These are phyloP conservation scores for Tupaia chinensis DNA, from an alignment of 2,113 vertebrate genomes.

Conservation along the genomic window DNA sequence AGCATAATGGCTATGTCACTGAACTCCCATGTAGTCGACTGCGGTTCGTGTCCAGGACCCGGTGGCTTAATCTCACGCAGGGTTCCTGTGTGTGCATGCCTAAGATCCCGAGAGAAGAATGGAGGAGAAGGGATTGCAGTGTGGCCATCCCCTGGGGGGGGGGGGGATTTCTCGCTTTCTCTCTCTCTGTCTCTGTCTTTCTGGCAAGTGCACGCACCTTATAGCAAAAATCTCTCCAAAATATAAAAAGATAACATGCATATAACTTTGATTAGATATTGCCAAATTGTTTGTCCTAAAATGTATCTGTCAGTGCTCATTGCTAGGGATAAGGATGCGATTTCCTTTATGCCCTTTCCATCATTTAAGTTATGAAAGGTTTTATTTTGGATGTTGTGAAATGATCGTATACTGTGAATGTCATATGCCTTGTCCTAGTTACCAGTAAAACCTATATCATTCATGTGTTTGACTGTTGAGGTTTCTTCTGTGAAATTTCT, in stretches of 20 bases:
- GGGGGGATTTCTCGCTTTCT: no score
- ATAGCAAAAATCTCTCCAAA: no score
- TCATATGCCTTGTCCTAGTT: background rate
- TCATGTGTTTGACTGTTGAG: background rate
- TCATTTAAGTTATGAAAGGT: background rate
- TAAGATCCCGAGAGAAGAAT: no score
- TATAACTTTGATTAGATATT: background rate
- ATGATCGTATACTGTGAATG: background rate
- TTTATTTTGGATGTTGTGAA: background rate
- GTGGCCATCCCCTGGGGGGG: no score
- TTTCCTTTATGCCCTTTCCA: background rate
- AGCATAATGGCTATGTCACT: no score
- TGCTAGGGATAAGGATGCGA: background rate
- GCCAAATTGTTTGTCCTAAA: background rate
- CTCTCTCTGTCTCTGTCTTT: no score
- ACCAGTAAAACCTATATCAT: accelerated
- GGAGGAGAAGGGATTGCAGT: no score
- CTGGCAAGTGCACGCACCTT: no score
- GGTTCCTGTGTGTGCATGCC: no score
- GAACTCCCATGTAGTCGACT: no score
- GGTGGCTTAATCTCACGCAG: no score
- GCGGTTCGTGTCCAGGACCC: no score
- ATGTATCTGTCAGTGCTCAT: background rate
- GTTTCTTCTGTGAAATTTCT: background rate
- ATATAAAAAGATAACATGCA: background rate